Conservation (phyloP, 2,888 invertebrate genomes). For the Philereme transversata region DNA sequence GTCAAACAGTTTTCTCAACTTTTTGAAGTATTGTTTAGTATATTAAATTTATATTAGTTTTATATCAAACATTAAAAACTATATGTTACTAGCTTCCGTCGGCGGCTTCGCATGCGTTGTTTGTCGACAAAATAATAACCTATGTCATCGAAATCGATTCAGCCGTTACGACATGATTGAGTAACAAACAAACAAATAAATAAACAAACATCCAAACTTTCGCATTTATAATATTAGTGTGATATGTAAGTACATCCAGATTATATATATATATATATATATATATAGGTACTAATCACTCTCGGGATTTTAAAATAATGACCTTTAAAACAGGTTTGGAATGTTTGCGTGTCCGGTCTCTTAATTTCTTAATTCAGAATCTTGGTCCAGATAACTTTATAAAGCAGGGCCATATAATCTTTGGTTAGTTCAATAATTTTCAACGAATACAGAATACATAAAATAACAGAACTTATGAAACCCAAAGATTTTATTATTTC, state of each 20-base stretch:
- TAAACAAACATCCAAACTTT: too few relatives aligned
- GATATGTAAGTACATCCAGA: background rate
- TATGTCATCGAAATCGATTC: too few relatives aligned
- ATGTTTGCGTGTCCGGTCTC: conserved; percentile 9
- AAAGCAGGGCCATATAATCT: conserved; percentile 29
- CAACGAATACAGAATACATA: conserved; percentile 10
- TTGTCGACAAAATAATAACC: too few relatives aligned
- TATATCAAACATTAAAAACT: too few relatives aligned
- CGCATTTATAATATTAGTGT: background rate
- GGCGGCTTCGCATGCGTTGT: too few relatives aligned
- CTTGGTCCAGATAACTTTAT: conserved; percentile 13
- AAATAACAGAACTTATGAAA: conserved; percentile 19
- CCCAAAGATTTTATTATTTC: conserved; percentile 17
- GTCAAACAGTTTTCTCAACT: too few relatives aligned
- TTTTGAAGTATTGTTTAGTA: too few relatives aligned
- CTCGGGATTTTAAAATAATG: background rate
- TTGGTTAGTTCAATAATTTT: conserved; percentile 25
- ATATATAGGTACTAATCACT: background rate
- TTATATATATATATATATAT: too few relatives aligned
- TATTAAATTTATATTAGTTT: too few relatives aligned
- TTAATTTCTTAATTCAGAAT: conserved; percentile 6
- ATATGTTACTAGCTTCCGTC: too few relatives aligned
- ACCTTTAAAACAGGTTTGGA: conserved; percentile 8
- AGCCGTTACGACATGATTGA: too few relatives aligned
- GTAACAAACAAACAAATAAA: too few relatives aligned